Conservation (phyloP, 1,140 invertebrate species). For the Pogonomyrmex californicus region DNA sequence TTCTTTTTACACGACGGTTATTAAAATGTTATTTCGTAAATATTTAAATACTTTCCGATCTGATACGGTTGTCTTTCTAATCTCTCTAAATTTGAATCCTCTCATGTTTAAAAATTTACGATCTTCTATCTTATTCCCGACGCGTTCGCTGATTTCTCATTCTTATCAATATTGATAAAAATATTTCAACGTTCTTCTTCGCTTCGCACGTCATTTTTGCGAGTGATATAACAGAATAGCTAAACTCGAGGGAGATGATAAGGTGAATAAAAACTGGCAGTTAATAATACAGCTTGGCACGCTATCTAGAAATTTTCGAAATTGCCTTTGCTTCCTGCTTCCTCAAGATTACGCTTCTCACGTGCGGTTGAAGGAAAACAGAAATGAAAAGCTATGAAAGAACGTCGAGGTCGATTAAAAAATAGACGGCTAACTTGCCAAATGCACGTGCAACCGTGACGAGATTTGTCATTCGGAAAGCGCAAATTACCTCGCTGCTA, state of each 20-base stretch:
- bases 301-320: slow-evolving; percentile 40
- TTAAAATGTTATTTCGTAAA: background rate
- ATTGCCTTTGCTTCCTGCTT: slow-evolving; percentile 9
- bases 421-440: slow-evolving; percentile 55
- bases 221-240: background rate
- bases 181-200: background rate
- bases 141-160: background rate
- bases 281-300: slow-evolving; percentile 54
- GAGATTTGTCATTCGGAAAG: slow-evolving; percentile 63
- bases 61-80: background rate
- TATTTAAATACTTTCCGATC: background rate
- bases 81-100: background rate
- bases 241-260: background rate
- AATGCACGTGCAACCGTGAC: slow-evolving; percentile 51
- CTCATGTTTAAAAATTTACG: background rate
- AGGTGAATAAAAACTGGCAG: background rate
- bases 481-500: slow-evolving; percentile 27
- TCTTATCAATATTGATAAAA: slow-evolving; percentile 4
- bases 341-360: slow-evolving; percentile 25
- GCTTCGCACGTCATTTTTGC: background rate
- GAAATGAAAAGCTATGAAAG: background rate
- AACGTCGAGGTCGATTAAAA: slow-evolving; percentile 35
- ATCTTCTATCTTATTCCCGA: background rate
- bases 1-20: background rate
- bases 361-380: background rate